These are phyloP conservation scores for Taenaris catops DNA, from an alignment of 2,888 invertebrate genomes.

Conservation along the genomic window DNA sequence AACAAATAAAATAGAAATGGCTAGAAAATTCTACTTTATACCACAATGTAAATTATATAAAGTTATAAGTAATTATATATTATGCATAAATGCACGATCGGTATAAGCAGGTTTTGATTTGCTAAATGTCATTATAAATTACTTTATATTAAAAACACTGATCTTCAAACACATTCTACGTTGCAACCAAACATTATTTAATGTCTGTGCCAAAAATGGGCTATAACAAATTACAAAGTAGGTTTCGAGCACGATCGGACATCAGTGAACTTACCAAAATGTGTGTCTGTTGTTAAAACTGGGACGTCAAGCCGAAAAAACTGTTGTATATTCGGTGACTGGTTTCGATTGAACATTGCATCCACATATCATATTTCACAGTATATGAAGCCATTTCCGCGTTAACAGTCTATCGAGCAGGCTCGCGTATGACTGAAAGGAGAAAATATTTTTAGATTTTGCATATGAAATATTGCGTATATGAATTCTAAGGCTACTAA, in stretches of 20 bases:
- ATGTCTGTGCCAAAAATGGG: no score
- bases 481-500: no score
- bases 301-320: slow-evolving; percentile 50
- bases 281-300: slow-evolving; percentile 51
- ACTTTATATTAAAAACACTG: no score
- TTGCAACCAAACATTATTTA: no score
- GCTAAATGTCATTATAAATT: no score
- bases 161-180: no score
- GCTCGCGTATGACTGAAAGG: slow-evolving; percentile 1
- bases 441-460: not conserved
- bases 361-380: slow-evolving; percentile 10
- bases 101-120: no score
- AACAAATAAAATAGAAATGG: no score
- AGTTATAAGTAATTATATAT: no score
- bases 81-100: no score
- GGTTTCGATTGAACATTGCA: slow-evolving; percentile 28
- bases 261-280: slow-evolving; percentile 40
- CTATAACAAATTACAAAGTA: slow-evolving; percentile 33
- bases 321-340: slow-evolving; percentile 46
- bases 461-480: not conserved
- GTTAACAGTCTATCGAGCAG: slow-evolving; percentile 2
- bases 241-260: slow-evolving; percentile 31
- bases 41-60: no score
- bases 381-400: slow-evolving; percentile 9
- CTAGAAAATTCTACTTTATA: no score